Base-by-base conservation (phyloP, 1,140 invertebrate genomes). In the Drosophila sp. region DNA sequence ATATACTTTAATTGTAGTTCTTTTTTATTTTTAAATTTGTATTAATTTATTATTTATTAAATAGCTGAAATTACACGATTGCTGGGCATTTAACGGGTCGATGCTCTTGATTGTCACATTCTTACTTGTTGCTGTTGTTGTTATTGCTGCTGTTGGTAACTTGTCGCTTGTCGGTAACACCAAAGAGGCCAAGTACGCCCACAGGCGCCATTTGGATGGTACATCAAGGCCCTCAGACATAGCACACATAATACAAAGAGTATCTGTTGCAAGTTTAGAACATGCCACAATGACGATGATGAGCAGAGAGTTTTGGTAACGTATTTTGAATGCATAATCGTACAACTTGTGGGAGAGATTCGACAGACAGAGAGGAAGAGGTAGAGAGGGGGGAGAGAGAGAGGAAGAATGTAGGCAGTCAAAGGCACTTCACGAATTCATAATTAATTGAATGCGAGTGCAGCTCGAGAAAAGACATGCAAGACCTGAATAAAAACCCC, bases 271-370 rank as follows among this genome's bases (percentile, higher is more conserved):
- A 36, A 72, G 50, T 32, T 50, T 57, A 53, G 32, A 78, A 58
- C 29, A 64, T 58, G 72, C 51, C 61, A 41, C 38, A 65, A 65
- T 66, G 34, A 59, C 21, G 48, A 54, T 54, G 70, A 63, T 70
- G 51, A 81, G 77, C 46, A 32, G 70, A 77, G 66, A 76, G 71
- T 81, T 81, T 82, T 76, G 51, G 75, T 78, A 78, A 82, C 75
- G 59, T 78, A 75, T 78, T 78, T 70, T 65, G 80, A 82, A 78
- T 83, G 54, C 38, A 66, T 83, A 82, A 82, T 76, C 56, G 80
- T 54, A 40, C 56, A 59, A 56, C 50, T 48, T 53, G 32, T 61
- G 34, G 29, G 54, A 76, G 59, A 43, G 21, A 32, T 9, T n/a
- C 18, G 18, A 32, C 27, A 56, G 9, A n/a, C 16, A 38, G 36